A percentile compares a stretch with the other conserved stretches of the same genome.
Evolutionary conservation across 2,888 invertebrate species (phyloP).

Genomic region (Mantis religiosa): DNA sequence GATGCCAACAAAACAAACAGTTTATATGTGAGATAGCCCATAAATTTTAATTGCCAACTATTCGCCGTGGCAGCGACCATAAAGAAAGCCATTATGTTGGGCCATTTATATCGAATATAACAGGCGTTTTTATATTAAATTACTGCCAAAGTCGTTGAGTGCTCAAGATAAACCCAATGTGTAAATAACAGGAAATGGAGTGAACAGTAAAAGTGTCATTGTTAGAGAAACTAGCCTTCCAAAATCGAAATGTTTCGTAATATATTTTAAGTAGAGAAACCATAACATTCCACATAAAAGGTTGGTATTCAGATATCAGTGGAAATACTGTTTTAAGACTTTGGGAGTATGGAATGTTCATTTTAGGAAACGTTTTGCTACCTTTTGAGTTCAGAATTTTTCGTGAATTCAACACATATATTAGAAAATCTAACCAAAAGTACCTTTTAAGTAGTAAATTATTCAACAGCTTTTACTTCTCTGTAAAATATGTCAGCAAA

Average conservation of each 20-base stretch:
- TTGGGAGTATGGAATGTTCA: too few species aligned
- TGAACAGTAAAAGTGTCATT: not conserved
- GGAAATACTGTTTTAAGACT: too few species aligned
- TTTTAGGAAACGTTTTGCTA: too few species aligned
- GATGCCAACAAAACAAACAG: not conserved
- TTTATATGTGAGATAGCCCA: not conserved
- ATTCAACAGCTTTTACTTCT: too few species aligned
- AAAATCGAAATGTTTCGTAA: not conserved
- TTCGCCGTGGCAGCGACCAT: not conserved
- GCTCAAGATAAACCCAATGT: not conserved
- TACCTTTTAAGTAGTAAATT: too few species aligned
- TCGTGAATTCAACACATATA: too few species aligned
- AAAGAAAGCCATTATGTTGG: not conserved
- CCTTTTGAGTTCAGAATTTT: too few species aligned
- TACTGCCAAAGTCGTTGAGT: not conserved
- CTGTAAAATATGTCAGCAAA: too few species aligned
- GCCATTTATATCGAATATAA: not conserved
- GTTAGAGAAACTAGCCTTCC: not conserved
- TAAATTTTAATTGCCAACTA: not conserved
- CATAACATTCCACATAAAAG: too few species aligned
- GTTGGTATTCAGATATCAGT: too few species aligned
- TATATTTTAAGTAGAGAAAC: too few species aligned
- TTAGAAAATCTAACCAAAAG: too few species aligned
- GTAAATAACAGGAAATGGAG: not conserved
- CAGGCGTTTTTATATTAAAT: not conserved